These are phyloP conservation scores for Ostrea edulis DNA, from an alignment of 1,140 invertebrate genomes.

Conservation along the genomic window DNA sequence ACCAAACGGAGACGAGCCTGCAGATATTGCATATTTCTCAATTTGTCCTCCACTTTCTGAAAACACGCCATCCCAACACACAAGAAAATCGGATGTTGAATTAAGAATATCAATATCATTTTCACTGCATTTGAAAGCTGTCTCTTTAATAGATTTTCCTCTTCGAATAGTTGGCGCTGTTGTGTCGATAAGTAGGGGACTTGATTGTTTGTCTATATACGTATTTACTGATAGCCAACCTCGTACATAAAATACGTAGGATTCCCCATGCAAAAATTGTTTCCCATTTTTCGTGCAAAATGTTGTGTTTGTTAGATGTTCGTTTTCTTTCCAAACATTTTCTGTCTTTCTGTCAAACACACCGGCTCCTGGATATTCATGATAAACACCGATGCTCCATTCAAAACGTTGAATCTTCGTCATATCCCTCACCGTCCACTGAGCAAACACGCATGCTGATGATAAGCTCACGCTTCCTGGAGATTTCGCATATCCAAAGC, in stretches of 20 bases:
- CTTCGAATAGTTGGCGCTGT: background rate
- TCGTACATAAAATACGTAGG: background rate
- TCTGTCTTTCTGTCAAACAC: background rate
- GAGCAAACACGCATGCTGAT: background rate
- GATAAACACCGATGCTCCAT: background rate
- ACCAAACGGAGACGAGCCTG: background rate
- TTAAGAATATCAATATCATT: background rate
- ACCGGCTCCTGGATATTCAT: background rate
- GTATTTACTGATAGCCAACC: background rate
- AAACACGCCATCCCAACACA: background rate
- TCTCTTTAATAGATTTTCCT: constrained; percentile 1
- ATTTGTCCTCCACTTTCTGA: background rate
- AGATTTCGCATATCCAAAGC: background rate
- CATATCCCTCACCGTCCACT: background rate
- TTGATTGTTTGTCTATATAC: background rate
- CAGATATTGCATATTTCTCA: background rate
- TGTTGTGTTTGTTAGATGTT: background rate
- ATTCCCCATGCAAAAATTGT: background rate
- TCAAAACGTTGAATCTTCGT: background rate
- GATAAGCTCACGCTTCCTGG: background rate
- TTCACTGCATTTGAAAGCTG: background rate
- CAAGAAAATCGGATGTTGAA: background rate
- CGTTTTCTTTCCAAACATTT: background rate
- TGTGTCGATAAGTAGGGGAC: background rate
- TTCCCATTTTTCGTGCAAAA: background rate